Percentiles rank a stretch among this genome's conserved stretches.
These are phyloP conservation scores for Polia nebulosa DNA, from an alignment of 2,888 invertebrate species.

Conservation along the genomic window DNA sequence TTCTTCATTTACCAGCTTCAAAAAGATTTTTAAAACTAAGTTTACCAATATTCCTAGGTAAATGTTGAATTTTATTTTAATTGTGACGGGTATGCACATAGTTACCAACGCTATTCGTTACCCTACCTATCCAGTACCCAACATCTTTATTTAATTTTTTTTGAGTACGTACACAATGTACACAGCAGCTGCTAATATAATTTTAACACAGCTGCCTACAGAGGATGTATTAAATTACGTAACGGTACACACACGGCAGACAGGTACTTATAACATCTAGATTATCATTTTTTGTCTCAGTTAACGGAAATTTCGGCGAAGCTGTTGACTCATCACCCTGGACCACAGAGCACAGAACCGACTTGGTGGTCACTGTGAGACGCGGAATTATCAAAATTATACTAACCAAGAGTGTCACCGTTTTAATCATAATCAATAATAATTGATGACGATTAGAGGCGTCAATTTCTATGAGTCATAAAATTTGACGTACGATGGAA, in stretches of 20 bases:
- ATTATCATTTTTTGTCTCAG: constrained; percentile 12
- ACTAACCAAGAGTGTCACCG: not conserved
- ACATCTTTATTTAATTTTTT: not conserved
- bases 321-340: not conserved
- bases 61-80: too few relatives aligned
- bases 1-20: too few relatives aligned
- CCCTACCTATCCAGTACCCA: not conserved
- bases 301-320: not conserved
- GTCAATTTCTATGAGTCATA: too few relatives aligned
- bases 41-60: too few relatives aligned
- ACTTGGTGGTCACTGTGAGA: too few relatives aligned
- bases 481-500: too few relatives aligned
- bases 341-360: not conserved
- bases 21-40: too few relatives aligned
- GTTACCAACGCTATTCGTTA: not conserved
- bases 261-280: not conserved
- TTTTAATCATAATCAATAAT: too few relatives aligned
- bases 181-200: constrained; percentile 1
- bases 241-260: not conserved
- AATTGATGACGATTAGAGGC: too few relatives aligned
- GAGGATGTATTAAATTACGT: constrained; percentile 21
- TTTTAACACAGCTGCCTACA: constrained; percentile 14
- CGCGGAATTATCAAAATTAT: not conserved
- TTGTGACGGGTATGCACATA: too few relatives aligned
- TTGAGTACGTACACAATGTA: not conserved